Conservation (phyloP, 2,888 invertebrate species). For the Agrotis segetum region DNA sequence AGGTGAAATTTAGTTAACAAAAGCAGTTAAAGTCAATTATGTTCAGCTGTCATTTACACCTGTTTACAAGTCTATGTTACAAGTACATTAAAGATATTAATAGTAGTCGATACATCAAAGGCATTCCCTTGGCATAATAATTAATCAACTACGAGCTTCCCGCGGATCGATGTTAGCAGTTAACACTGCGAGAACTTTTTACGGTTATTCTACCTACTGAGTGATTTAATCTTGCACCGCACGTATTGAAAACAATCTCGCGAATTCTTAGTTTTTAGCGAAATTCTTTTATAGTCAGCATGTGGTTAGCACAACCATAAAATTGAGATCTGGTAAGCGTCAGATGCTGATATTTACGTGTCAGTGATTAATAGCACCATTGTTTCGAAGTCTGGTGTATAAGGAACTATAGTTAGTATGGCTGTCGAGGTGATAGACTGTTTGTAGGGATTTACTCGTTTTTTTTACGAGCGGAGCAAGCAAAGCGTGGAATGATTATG, state of each 20-base stretch:
- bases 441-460: slow-evolving; percentile 66
- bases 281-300: slow-evolving; percentile 78
- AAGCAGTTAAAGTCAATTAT: slow-evolving; percentile 7
- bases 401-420: slow-evolving; percentile 53
- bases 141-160: slow-evolving; percentile 50
- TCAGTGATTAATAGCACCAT: slow-evolving; percentile 85
- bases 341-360: slow-evolving; percentile 83
- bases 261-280: slow-evolving; percentile 77
- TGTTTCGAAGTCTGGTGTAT: slow-evolving; percentile 74
- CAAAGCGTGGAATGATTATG: slow-evolving; percentile 82
- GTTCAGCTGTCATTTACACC: slow-evolving; percentile 22
- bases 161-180: slow-evolving; percentile 12
- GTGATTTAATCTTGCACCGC: slow-evolving; percentile 45
- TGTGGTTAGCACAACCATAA: slow-evolving; percentile 81
- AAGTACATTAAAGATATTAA: slow-evolving; percentile 38
- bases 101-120: slow-evolving; percentile 46
- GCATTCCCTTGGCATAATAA: slow-evolving; percentile 44
- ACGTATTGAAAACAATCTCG: slow-evolving; percentile 67
- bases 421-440: slow-evolving; percentile 66
- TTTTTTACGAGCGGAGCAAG: slow-evolving; percentile 83
- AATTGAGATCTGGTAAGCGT: slow-evolving; percentile 82
- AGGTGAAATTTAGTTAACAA: background rate
- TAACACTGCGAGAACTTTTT: slow-evolving; percentile 32
- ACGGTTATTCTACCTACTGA: slow-evolving; percentile 41
- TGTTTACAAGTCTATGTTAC: slow-evolving; percentile 27